A percentile compares a stretch with the other conserved stretches of the same genome.
phyloP scores from a whole-genome alignment of 2,797 vertebrate species.

The Phataginus tricuspis region DNA sequence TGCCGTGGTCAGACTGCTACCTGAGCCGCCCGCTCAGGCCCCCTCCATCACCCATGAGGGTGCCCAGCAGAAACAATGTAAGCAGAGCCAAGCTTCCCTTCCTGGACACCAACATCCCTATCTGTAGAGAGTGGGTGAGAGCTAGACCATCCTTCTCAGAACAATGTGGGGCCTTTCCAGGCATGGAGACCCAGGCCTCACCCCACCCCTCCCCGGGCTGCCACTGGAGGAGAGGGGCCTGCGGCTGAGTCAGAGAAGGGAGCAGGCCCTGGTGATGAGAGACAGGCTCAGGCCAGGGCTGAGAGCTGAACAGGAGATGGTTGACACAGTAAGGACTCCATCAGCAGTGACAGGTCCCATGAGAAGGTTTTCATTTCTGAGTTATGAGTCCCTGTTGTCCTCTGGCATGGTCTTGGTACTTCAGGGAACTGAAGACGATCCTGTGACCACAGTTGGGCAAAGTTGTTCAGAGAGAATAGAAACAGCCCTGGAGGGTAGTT shows the following conservation, averaged over 20 bases:
- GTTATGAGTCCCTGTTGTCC: not conserved
- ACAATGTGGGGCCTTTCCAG: not conserved
- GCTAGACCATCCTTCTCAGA: not conserved
- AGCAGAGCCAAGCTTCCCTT: not conserved
- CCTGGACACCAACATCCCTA: not conserved
- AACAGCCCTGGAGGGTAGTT: not conserved
- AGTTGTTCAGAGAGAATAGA: too few species aligned
- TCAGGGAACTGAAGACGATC: not conserved
- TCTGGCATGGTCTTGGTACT: not conserved
- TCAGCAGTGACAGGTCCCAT: not conserved
- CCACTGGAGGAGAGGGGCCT: not conserved
- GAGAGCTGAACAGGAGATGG: not conserved
- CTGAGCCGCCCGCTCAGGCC: not conserved
- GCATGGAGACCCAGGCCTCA: too few species aligned
- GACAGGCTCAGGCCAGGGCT: not conserved
- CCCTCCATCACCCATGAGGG: not conserved
- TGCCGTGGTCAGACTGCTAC: not conserved
- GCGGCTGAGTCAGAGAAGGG: too few species aligned
- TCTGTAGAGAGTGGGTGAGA: not conserved
- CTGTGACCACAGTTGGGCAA: not conserved
- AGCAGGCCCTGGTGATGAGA: too few species aligned
- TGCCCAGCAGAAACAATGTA: not conserved
- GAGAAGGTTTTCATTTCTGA: not conserved
- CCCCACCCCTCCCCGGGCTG: rapidly evolving
- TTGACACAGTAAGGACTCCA: not conserved